Conservation (phyloP, 2,113 vertebrate species). For the Anguilla japonica region DNA sequence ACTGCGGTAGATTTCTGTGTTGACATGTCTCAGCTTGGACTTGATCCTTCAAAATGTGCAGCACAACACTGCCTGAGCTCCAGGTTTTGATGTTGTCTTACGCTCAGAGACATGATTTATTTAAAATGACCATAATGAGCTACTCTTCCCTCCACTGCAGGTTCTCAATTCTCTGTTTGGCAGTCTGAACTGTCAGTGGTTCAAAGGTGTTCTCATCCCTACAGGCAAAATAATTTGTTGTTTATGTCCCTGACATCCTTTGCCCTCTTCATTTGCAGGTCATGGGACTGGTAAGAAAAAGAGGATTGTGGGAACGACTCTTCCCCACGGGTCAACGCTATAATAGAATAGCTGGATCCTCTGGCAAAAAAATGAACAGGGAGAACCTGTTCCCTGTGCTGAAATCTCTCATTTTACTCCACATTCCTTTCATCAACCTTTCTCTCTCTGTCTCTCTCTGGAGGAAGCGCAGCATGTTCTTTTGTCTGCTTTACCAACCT, state of each 20-base stretch:
- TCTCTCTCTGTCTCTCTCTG: not conserved
- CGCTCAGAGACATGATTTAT: not conserved
- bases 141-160: not conserved
- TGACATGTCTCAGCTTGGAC: not conserved
- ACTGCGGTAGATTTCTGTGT: no score
- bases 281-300: not conserved
- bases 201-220: not conserved
- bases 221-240: not conserved
- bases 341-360: slow-evolving; percentile 3
- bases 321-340: not conserved
- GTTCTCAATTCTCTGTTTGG: not conserved
- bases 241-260: not conserved
- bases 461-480: not conserved
- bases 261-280: not conserved
- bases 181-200: not conserved
- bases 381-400: not conserved
- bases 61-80: not conserved
- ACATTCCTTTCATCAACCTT: not conserved
- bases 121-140: not conserved
- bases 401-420: not conserved
- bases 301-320: not conserved
- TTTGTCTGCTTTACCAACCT: not conserved
- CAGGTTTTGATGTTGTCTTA: not conserved
- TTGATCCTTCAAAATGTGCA: not conserved
- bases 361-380: not conserved